Base-by-base conservation (phyloP, 1,140 invertebrate species). In the Drosophila busckii region DNA sequence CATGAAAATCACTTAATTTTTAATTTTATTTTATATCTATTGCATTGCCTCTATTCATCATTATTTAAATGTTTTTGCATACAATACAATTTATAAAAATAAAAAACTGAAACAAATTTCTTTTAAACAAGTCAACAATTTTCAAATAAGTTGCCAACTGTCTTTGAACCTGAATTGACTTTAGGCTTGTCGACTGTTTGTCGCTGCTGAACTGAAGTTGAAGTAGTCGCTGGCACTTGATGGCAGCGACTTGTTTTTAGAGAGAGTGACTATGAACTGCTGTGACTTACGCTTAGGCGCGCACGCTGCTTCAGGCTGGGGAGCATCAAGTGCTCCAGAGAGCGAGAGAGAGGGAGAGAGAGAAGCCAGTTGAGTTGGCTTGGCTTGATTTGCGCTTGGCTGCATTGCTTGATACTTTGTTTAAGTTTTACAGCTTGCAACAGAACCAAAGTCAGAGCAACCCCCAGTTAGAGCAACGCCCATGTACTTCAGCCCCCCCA, bases 351-450 rank as follows among this genome's bases (percentile, higher is more conserved):
- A 19, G 37, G 32, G 19, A 32, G 52, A 55, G 55, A 25, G 13
- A 28, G 22, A 42, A 15, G 40, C 5, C 38, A 58, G 40, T 68
- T 13, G 49, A 54, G 49, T 67, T n/a, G 41, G 26, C 32, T 60
- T 62, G 54, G 58, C 61, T 70, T 52, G 61, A 63, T 76, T 70
- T 65, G 52, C 50, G 60, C 70, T 76, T 75, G 65, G 52, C 61
- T 76, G 65, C 70, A 46, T 71, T 46, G 69, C 69, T 64, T 54
- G 75, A 82, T 73, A 80, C 73, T 82, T 78, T 78, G 73, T 78
- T 78, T 68, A 80, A 80, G 68, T 69, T 69, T 68, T 61, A 45
- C 20, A 58, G 41, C 52, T 32, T 31, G 44, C 52, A 56, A n/a
- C n/a, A n/a, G n/a, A n/a, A n/a, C n/a, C n/a, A n/a, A n/a, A n/a